A percentile compares a stretch with the other conserved stretches of the same genome.
These are phyloP conservation scores for Temnopleurus reevesii DNA, from an alignment of 53 echinoderm and acorn worm genomes.

Conservation along the genomic window DNA sequence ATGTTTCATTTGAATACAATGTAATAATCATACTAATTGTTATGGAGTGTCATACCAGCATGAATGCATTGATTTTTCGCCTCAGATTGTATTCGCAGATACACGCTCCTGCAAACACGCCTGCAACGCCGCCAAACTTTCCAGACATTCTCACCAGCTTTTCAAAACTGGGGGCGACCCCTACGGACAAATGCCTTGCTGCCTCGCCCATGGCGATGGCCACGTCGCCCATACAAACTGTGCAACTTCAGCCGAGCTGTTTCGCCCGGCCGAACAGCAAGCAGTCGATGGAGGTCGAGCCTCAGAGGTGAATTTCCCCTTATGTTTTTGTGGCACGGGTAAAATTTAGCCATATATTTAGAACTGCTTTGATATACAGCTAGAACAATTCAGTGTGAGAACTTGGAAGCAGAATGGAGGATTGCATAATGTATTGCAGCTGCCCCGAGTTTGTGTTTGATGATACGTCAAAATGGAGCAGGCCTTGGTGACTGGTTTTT, in stretches of 20 bases:
- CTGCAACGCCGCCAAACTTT: slow-evolving; percentile 99
- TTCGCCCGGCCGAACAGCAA: slow-evolving; percentile 53
- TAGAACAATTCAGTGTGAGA: background rate
- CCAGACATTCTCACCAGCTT: slow-evolving; percentile 95
- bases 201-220: slow-evolving; percentile 89
- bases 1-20: too few relatives aligned
- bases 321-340: background rate
- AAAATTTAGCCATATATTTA: background rate
- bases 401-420: background rate
- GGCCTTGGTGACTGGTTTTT: background rate
- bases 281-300: slow-evolving; percentile 54
- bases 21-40: too few relatives aligned
- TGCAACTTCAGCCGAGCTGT: slow-evolving; percentile 57
- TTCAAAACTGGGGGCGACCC: slow-evolving; percentile 84
- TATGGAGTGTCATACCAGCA: too few relatives aligned
- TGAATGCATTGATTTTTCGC: too few relatives aligned
- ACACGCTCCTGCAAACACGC: slow-evolving; percentile 97
- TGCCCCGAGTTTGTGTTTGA: too few relatives aligned
- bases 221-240: slow-evolving; percentile 73
- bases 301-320: slow-evolving; percentile 48
- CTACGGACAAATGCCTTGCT: slow-evolving; percentile 77
- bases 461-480: background rate
- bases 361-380: background rate
- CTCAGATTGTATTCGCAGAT: slow-evolving; percentile 72
- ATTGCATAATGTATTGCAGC: background rate